Conservation (phyloP, 2,113 vertebrate genomes). For the Etheostoma cragini region DNA sequence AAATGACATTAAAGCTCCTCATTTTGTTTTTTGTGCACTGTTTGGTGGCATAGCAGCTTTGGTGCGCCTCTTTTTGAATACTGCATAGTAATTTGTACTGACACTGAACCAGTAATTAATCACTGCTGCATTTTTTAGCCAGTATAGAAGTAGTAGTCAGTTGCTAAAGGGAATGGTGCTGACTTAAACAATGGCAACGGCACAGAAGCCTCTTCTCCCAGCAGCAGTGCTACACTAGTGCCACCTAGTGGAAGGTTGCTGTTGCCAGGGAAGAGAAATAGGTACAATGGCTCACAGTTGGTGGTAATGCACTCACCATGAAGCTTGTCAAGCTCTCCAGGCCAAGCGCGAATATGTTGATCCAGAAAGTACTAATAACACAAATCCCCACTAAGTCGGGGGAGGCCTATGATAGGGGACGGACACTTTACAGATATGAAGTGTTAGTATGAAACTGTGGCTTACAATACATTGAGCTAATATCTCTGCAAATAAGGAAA, state of each 20-base stretch:
- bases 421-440: not conserved
- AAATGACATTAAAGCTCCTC: constrained; percentile 60
- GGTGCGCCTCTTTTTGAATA: constrained; percentile 53
- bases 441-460: not conserved
- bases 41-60: constrained; percentile 28
- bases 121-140: constrained; percentile 58
- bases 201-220: not conserved
- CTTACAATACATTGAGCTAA: not conserved
- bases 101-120: constrained; percentile 78
- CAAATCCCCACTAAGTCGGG: not conserved
- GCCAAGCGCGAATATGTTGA: not conserved
- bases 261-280: constrained; percentile 36
- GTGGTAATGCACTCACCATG: not conserved
- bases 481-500: not conserved
- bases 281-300: not conserved
- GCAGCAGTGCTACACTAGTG: constrained; percentile 73
- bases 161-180: constrained; percentile 50
- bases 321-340: not conserved
- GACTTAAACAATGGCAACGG: constrained; percentile 54
- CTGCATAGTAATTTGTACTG: constrained; percentile 66
- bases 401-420: not conserved
- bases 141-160: constrained; percentile 13
- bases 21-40: constrained; percentile 57
- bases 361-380: not conserved
- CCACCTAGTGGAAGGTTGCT: constrained; percentile 76